phyloP scores from a whole-genome alignment of 2,888 invertebrate species.

The Lasioglossum zephyrum region DNA sequence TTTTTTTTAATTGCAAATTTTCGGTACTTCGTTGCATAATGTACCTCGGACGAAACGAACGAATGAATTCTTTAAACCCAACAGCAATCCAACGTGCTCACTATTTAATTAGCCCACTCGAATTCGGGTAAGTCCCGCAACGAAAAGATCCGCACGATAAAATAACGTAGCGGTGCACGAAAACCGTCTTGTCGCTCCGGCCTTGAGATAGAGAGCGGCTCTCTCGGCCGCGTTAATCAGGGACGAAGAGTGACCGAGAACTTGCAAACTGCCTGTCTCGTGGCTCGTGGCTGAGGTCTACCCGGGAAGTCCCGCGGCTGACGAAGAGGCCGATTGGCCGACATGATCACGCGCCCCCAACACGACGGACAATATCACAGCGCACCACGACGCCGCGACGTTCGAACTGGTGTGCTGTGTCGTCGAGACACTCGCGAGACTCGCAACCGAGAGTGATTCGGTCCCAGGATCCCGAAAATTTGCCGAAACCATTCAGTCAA shows the following conservation, averaged over 20 bases:
- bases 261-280: conserved; percentile 25
- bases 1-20: neutral
- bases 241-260: conserved; percentile 36
- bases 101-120: neutral
- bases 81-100: neutral
- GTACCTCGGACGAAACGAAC: neutral
- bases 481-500: neutral
- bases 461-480: too few relatives aligned
- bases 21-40: neutral
- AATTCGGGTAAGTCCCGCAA: neutral
- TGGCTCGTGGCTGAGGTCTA: conserved; percentile 33
- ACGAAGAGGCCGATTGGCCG: conserved; percentile 51
- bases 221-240: conserved; percentile 14
- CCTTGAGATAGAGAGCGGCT: conserved; percentile 3
- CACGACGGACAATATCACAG: conserved; percentile 46
- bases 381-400: conserved; percentile 33
- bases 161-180: neutral
- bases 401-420: conserved; percentile 29
- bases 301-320: conserved; percentile 64
- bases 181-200: neutral
- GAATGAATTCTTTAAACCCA: neutral
- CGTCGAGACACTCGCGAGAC: conserved; percentile 19
- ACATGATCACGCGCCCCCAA: conserved; percentile 6
- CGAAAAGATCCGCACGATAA: neutral
- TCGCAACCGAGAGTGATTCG: conserved; percentile 14